Evolutionary conservation across 2,797 vertebrate species (phyloP), one percentile per base, ranked within the genome.

Genomic region (Chelidonichthys spinosus): DNA sequence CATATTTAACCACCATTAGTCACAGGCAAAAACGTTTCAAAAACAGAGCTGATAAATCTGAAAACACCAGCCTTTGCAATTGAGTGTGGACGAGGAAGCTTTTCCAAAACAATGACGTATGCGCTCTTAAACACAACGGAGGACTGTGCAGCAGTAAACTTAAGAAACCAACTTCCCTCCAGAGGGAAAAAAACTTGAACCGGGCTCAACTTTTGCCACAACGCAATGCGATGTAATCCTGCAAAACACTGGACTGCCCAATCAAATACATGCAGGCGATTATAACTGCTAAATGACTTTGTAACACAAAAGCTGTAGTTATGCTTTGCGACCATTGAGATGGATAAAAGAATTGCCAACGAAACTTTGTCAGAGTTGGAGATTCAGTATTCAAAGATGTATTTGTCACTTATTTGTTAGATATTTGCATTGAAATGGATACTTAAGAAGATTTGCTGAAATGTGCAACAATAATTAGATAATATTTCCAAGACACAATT

Each of bases 51-150:
- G 13, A 66, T 15, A n/a, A 32, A 59, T 59, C 47, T 40, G n/a
- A 42, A 32, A 65, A 35, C 13, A 4, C 33, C 50, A 52, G 4
- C 46, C n/a, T 37, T 59, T 15, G 2, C 43, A 37, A 40, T 64
- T 32, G 7, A 47, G 46, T 15, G 44, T 36, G 44, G 37, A 64
- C 2, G 15, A 59, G 61, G 25, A 72, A 71, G 37, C 59, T 71
- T 62, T 63, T 63, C 69, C 59, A 72, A 50, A 65, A 73, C 62
- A 59, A 60, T 18, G 37, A 14, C 6, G 7, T 33, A 33, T 7
- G 33, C 11, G 6, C 33, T 10, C 25, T 40, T 32, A 39, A 13
- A 47, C 33, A 43, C 39, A 59, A 56, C 35, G 2, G 44, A 11
- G 10, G 10, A 10, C 43, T 9, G 40, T 46, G 14, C 46, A n/a